A percentile compares a stretch with the other conserved stretches of the same genome.
Evolutionary conservation across 2,888 invertebrate species (phyloP).

Genomic region (Thera britannica): DNA sequence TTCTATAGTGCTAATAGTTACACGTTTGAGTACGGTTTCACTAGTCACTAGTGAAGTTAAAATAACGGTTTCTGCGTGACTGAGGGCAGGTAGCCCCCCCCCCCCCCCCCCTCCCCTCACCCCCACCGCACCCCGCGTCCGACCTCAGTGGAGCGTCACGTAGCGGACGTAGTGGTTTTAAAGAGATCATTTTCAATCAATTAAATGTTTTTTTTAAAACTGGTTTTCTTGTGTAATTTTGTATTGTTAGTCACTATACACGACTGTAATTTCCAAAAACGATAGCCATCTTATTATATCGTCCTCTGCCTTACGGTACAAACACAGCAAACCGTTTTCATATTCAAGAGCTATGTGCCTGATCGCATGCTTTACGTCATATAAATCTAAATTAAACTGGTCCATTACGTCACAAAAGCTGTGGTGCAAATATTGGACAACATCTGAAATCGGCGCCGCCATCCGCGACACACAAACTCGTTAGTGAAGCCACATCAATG

Average conservation of each 20-base stretch:
- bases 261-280: no score
- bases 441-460: slow-evolving; percentile 3
- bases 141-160: no score
- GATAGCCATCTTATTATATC: no score
- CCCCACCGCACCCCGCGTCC: no score
- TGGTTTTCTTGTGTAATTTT: no score
- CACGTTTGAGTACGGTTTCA: neutral
- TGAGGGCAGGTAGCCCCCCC: slow-evolving; percentile 8
- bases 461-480: slow-evolving; percentile 19
- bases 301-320: no score
- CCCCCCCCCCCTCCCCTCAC: neutral
- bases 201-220: no score
- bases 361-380: no score
- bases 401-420: neutral
- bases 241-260: no score
- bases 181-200: no score
- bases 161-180: no score
- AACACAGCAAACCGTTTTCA: no score
- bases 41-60: slow-evolving; percentile 19
- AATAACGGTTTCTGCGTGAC: slow-evolving; percentile 18
- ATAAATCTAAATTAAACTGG: neutral
- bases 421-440: slow-evolving; percentile 1
- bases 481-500: slow-evolving; percentile 15
- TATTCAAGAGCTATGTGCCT: neutral
- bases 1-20: slow-evolving; percentile 2